Percentiles rank a stretch among this genome's conserved stretches.
phyloP scores from a whole-genome alignment of 2,797 vertebrate species.

The Champsocephalus gunnari region DNA sequence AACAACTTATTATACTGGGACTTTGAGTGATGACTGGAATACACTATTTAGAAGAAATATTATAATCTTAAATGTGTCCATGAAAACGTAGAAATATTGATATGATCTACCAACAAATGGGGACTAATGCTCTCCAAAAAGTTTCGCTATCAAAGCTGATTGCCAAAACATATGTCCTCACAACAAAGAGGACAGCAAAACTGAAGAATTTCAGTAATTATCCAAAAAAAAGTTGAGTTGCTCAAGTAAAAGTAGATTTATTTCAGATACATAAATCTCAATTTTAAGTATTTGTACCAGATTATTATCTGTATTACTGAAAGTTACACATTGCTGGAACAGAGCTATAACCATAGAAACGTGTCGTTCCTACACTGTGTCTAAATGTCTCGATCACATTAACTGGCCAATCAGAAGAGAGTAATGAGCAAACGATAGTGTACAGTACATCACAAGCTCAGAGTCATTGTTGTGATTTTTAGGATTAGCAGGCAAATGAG shows the following conservation, averaged over 20 bases:
- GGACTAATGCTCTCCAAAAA: constrained; percentile 23
- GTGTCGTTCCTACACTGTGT: too few species aligned
- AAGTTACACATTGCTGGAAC: constrained; percentile 7
- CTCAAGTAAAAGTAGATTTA: constrained; percentile 12
- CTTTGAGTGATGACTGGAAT: too few species aligned
- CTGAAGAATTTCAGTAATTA: not conserved
- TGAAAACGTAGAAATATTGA: too few species aligned
- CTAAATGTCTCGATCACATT: not conserved
- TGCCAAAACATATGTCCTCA: constrained; percentile 42
- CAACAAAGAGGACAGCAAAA: constrained; percentile 14
- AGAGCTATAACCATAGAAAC: not conserved
- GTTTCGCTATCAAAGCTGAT: constrained; percentile 30
- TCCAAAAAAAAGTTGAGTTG: constrained; percentile 2
- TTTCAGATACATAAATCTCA: not conserved
- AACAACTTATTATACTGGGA: too few species aligned
- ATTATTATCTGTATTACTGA: constrained; percentile 5
- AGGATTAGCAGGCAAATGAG: constrained; percentile 70
- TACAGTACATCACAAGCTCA: constrained; percentile 44
- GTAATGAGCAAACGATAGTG: constrained; percentile 20
- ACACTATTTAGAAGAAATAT: too few species aligned
- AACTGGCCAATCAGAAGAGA: constrained; percentile 23
- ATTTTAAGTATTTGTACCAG: not conserved
- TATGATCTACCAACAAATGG: too few species aligned
- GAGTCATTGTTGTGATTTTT: constrained; percentile 68
- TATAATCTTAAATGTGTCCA: too few species aligned